A percentile compares a stretch with the other conserved stretches of the same genome.
phyloP scores from a whole-genome alignment of 2,113 vertebrate species.

The Brevimyrus niger region DNA sequence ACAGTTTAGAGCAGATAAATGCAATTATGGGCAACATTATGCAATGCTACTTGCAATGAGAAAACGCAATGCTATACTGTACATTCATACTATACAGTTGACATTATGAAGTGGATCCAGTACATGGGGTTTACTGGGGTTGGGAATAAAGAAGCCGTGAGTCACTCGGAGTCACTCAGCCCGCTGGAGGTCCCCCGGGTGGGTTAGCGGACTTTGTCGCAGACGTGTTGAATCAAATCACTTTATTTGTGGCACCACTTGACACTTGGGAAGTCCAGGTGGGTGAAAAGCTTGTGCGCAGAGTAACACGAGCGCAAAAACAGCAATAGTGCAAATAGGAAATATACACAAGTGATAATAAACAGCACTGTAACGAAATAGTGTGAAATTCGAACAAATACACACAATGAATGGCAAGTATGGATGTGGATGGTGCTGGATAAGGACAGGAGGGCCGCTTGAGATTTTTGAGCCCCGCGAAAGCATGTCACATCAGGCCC shows the following conservation, averaged over 20 bases:
- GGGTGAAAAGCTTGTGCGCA: not conserved
- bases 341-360: not conserved
- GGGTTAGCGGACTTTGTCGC: not conserved
- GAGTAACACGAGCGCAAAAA: not conserved
- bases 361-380: not conserved
- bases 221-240: not conserved
- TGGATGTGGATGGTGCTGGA: not conserved
- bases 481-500: not conserved
- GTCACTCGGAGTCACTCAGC: not conserved
- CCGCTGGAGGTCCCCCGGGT: not conserved
- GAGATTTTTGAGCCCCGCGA: not conserved
- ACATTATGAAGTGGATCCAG: not conserved
- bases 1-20: not conserved
- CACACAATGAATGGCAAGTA: not conserved
- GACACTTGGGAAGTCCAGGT: not conserved
- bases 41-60: not conserved
- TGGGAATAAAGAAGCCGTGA: not conserved
- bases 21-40: not conserved
- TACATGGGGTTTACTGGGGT: not conserved
- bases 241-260: not conserved
- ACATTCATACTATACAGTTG: not conserved
- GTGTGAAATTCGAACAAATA: not conserved
- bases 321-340: not conserved
- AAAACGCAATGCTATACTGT: not conserved
- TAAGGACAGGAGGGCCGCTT: not conserved